Conservation (phyloP, 2,888 invertebrate genomes). For the Macrophya annulata region DNA sequence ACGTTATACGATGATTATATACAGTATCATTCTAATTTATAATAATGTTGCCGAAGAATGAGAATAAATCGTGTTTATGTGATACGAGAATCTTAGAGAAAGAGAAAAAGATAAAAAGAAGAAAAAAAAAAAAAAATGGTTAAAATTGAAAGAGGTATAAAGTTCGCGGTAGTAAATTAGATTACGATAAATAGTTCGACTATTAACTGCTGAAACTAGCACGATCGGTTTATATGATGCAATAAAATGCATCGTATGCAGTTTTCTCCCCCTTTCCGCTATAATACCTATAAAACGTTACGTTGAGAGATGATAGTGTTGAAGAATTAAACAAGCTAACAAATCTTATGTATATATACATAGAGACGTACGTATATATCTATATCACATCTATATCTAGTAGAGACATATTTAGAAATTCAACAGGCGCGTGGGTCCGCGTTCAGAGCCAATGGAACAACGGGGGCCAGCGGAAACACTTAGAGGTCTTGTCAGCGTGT, state of each 20-base stretch:
- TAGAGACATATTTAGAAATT: conserved; percentile 40
- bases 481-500: conserved; percentile 69
- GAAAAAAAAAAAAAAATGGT: not conserved
- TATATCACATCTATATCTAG: too few relatives aligned
- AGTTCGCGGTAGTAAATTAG: conserved; percentile 39
- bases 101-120: too few relatives aligned
- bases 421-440: conserved; percentile 41
- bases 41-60: not conserved
- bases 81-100: not conserved
- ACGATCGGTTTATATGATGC: conserved; percentile 19
- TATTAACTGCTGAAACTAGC: not conserved
- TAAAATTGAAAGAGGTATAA: not conserved
- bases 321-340: not conserved
- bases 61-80: not conserved
- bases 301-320: not conserved
- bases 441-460: conserved; percentile 26
- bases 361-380: not conserved
- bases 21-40: conserved; percentile 3
- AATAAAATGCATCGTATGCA: conserved; percentile 19
- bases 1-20: not conserved
- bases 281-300: not conserved
- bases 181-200: conserved; percentile 13
- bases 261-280: not conserved
- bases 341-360: not conserved
- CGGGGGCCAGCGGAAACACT: conserved; percentile 63